These are phyloP conservation scores for Smutsia gigantea DNA, from an alignment of 2,797 vertebrate species.

Conservation along the genomic window DNA sequence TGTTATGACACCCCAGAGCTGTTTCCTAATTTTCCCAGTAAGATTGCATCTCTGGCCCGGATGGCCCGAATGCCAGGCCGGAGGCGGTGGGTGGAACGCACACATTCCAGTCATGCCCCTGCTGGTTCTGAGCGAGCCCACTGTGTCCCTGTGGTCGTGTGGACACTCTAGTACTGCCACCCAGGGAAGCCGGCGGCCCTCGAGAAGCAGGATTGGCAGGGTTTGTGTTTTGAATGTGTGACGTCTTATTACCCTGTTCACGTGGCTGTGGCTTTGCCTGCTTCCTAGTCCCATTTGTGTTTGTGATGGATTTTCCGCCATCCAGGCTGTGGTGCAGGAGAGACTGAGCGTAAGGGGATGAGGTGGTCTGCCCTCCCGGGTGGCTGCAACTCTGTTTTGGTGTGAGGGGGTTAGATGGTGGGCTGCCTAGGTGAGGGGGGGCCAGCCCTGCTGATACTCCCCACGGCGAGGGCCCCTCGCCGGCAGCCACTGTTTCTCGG, in stretches of 20 bases:
- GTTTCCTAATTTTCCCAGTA: neutral
- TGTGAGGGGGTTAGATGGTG: neutral
- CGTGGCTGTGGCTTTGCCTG: fast-evolving
- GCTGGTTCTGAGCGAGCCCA: neutral
- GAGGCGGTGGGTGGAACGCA: constrained; percentile 11
- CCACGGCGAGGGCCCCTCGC: neutral
- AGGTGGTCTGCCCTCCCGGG: neutral
- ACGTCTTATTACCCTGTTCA: fast-evolving
- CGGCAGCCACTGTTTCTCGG: neutral
- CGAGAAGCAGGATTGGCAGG: neutral
- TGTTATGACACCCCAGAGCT: neutral
- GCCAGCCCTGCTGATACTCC: neutral
- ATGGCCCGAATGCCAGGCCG: neutral
- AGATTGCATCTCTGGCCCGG: neutral
- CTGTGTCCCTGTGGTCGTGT: neutral
- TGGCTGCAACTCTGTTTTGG: neutral
- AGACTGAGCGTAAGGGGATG: neutral
- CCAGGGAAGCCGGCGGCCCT: too few relatives aligned
- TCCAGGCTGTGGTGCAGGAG: neutral
- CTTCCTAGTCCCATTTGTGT: neutral
- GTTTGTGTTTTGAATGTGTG: neutral
- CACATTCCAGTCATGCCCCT: constrained; percentile 56
- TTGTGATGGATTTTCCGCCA: fast-evolving
- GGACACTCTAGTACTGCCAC: neutral
- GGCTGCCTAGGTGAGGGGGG: neutral